These are phyloP conservation scores for Papilio glaucus DNA, from an alignment of 1,140 invertebrate species.

Conservation along the genomic window DNA sequence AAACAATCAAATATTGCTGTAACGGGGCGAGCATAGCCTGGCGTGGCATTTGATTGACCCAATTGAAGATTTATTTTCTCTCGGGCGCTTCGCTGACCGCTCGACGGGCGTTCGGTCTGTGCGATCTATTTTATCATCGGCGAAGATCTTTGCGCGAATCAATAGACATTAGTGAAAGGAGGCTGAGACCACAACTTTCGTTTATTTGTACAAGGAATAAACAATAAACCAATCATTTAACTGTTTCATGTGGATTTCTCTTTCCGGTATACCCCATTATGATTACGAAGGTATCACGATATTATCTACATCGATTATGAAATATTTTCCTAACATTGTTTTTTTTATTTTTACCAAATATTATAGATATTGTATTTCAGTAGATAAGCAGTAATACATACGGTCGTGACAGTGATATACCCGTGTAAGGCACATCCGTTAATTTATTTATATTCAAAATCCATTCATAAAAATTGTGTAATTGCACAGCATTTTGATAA, in stretches of 20 bases:
- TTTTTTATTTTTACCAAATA: neutral
- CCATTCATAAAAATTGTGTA: neutral
- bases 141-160: constrained; percentile 75
- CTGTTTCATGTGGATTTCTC: constrained; percentile 58
- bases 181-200: constrained; percentile 76
- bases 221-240: constrained; percentile 79
- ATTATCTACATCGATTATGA: neutral
- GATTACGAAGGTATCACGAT: neutral
- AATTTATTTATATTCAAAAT: neutral
- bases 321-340: neutral
- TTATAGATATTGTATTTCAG: neutral
- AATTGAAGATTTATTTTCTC: constrained; percentile 83
- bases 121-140: constrained; percentile 79
- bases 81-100: constrained; percentile 69
- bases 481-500: neutral
- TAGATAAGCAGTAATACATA: too few relatives aligned
- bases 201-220: constrained; percentile 78
- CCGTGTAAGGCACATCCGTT: too few relatives aligned
- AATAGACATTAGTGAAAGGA: constrained; percentile 82
- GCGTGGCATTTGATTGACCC: constrained; percentile 79
- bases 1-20: constrained; percentile 19
- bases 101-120: constrained; percentile 68
- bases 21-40: constrained; percentile 40
- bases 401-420: too few relatives aligned
- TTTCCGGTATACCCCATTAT: constrained; percentile 37